These are phyloP conservation scores for Garra rufa DNA, from an alignment of 2,113 vertebrate species.

Conservation along the genomic window DNA sequence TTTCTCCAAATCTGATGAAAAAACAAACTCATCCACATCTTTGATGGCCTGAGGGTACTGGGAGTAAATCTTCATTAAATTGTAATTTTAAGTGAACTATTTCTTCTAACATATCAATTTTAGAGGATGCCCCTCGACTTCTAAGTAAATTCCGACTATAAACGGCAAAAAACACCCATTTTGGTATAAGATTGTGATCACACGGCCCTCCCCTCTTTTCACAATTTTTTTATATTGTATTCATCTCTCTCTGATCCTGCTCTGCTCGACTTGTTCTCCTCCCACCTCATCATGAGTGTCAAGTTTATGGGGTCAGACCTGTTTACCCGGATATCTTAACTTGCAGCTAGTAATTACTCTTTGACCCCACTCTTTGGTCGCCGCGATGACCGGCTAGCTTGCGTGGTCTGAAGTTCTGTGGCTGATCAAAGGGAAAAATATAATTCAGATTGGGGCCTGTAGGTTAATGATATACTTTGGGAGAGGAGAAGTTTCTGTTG, in stretches of 20 bases:
- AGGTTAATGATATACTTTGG: constrained; percentile 51
- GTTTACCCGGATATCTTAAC: constrained; percentile 15
- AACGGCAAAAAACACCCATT: no score
- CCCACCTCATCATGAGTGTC: constrained; percentile 41
- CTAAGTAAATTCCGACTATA: background rate
- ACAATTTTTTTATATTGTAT: background rate
- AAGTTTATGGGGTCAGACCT: background rate
- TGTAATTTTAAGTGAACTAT: background rate
- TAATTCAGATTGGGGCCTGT: constrained; percentile 49
- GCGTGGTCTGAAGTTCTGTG: constrained; percentile 15
- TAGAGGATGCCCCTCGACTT: background rate
- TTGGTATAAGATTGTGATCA: background rate
- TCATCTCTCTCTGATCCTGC: background rate
- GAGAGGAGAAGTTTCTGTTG: constrained; percentile 13
- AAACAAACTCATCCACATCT: no score
- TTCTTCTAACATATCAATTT: background rate
- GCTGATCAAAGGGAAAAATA: constrained; percentile 50
- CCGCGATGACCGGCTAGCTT: constrained; percentile 48
- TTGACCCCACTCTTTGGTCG: constrained; percentile 46
- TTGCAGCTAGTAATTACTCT: constrained; percentile 49
- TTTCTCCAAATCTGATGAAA: no score
- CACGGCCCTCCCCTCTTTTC: background rate
- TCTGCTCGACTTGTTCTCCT: constrained; percentile 32
- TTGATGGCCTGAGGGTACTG: no score
- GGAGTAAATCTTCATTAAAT: no score